These are phyloP conservation scores for Tribolium madens DNA, from an alignment of 1,140 invertebrate genomes.

Conservation along the genomic window DNA sequence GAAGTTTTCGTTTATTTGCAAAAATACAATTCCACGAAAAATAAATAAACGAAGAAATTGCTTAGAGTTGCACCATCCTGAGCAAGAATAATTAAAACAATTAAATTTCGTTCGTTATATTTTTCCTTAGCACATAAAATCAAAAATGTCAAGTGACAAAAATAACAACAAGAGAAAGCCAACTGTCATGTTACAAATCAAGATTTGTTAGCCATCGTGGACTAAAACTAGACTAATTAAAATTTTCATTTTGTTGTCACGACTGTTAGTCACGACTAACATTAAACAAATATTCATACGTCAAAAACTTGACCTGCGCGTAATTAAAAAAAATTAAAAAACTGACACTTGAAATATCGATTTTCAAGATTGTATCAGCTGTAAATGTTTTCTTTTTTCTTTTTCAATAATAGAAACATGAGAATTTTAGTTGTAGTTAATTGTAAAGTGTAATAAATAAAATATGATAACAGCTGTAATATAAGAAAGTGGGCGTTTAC, in stretches of 20 bases:
- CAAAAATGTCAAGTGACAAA: not conserved
- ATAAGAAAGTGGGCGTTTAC: conserved; percentile 20
- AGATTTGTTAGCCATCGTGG: conserved; percentile 1
- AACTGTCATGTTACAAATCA: not conserved
- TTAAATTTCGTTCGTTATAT: too few relatives aligned
- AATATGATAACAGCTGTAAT: not conserved
- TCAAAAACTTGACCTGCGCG: not conserved
- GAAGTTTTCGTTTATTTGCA: too few relatives aligned
- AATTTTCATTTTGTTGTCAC: conserved; percentile 22
- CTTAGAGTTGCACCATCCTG: too few relatives aligned
- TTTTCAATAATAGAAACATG: not conserved
- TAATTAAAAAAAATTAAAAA: conserved; percentile 17
- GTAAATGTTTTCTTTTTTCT: not conserved
- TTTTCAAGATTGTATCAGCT: not conserved
- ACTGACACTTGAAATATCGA: conserved; percentile 3
- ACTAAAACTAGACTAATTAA: conserved; percentile 21
- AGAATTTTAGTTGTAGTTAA: too few relatives aligned
- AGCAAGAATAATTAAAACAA: too few relatives aligned
- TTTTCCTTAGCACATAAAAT: too few relatives aligned
- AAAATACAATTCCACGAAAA: too few relatives aligned
- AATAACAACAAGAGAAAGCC: conserved; percentile 1
- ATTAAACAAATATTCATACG: conserved; percentile 29
- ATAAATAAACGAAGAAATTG: too few relatives aligned
- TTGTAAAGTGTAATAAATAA: not conserved
- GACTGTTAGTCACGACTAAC: conserved; percentile 5